These are phyloP conservation scores for Peribatodes rhomboidaria DNA, from an alignment of 2,888 invertebrate genomes.

Conservation along the genomic window DNA sequence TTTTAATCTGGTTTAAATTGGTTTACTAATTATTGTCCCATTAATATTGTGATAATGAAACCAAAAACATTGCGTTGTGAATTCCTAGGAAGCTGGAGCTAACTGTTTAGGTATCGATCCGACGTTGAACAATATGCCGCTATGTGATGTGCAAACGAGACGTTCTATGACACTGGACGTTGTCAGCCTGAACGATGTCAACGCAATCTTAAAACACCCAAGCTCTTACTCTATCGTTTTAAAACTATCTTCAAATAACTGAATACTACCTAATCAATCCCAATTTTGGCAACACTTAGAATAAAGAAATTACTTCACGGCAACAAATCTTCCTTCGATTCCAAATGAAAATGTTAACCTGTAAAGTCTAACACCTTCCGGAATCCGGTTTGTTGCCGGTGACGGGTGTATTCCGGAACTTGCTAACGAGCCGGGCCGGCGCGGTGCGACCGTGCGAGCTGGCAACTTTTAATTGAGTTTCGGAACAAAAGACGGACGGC, in stretches of 20 bases:
- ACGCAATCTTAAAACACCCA: no score
- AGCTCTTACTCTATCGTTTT: no score
- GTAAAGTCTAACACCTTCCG: constrained; percentile 39
- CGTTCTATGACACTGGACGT: no score
- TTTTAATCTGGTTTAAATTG: background rate
- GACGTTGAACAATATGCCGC: no score
- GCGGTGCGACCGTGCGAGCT: constrained; percentile 58
- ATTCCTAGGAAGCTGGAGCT: no score
- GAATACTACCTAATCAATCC: background rate
- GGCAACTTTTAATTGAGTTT: constrained; percentile 75
- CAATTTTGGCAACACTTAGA: background rate
- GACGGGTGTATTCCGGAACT: constrained; percentile 45
- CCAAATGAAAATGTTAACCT: constrained; percentile 29
- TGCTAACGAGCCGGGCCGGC: constrained; percentile 41
- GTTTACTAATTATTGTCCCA: background rate
- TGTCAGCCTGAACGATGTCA: no score
- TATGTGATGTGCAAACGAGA: no score
- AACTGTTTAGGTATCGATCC: no score
- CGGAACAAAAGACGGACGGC: constrained; percentile 67
- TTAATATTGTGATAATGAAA: background rate
- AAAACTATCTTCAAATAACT: no score
- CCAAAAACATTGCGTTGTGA: background rate
- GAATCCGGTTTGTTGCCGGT: constrained; percentile 43
- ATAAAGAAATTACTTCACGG: background rate
- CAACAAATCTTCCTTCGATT: constrained; percentile 6